Evolutionary conservation across 2,113 vertebrate species (phyloP).

Genomic region (Sylvia atricapilla): DNA sequence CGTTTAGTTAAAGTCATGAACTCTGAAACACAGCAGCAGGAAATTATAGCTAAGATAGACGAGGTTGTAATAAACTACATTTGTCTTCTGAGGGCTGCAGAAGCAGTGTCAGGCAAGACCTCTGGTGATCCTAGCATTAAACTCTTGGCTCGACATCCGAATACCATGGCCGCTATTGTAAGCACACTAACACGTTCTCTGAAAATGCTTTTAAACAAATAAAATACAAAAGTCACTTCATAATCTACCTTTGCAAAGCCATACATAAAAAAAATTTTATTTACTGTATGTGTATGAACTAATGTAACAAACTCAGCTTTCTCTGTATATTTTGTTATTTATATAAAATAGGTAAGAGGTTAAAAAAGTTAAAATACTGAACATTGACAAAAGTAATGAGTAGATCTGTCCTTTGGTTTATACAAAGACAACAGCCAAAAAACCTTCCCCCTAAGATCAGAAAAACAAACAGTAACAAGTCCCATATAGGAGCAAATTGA

Average conservation of each 20-base stretch:
- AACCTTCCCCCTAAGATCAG: background rate
- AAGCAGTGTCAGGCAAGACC: conserved; percentile 80
- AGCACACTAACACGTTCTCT: conserved; percentile 93
- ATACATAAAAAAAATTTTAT: conserved; percentile 84
- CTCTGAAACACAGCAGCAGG: conserved; percentile 78
- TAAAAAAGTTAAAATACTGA: conserved; percentile 76
- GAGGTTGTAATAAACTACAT: conserved; percentile 90
- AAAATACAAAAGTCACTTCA: conserved; percentile 80
- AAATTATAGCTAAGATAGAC: conserved; percentile 85
- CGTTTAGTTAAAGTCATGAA: conserved; percentile 87
- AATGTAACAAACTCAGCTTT: conserved; percentile 83
- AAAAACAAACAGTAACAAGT: background rate
- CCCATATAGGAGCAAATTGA: conserved; percentile 55
- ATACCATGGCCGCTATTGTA: conserved; percentile 90
- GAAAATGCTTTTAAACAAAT: conserved; percentile 90
- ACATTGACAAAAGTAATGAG: conserved; percentile 63
- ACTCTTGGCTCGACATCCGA: conserved; percentile 86
- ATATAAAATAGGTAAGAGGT: conserved; percentile 82
- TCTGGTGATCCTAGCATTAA: conserved; percentile 84
- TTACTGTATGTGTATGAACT: conserved; percentile 85
- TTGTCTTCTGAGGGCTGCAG: conserved; percentile 86
- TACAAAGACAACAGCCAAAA: conserved; percentile 61
- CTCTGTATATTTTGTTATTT: conserved; percentile 96
- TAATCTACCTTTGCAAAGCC: conserved; percentile 95
- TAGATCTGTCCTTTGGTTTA: conserved; percentile 67